Conservation (phyloP, 1,140 invertebrate species). For the Holotrichia oblita region DNA sequence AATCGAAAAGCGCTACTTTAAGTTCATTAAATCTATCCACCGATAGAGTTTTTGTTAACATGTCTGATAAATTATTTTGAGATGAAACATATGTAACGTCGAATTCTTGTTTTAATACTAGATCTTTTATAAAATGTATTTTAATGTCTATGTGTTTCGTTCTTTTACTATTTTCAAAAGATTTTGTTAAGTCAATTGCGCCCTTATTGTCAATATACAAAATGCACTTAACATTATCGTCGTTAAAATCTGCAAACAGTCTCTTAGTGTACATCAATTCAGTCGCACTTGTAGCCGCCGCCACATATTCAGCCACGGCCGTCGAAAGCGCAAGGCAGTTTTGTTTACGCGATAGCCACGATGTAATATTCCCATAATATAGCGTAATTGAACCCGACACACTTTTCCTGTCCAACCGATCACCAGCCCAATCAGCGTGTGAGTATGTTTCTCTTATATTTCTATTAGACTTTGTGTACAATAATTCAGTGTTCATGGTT, state of each 20-base stretch:
- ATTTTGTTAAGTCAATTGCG: not conserved
- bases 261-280: constrained; percentile 3
- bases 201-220: constrained; percentile 12
- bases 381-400: not conserved
- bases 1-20: too few species aligned
- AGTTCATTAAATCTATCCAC: too few species aligned
- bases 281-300: not conserved
- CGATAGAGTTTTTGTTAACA: too few species aligned
- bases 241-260: not conserved
- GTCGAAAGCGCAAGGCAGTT: not conserved
- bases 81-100: constrained; percentile 9
- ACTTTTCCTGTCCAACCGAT: not conserved
- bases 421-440: not conserved
- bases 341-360: not conserved
- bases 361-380: not conserved
- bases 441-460: not conserved
- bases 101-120: constrained; percentile 15
- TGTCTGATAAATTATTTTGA: not conserved
- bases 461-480: not conserved
- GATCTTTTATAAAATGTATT: not conserved
- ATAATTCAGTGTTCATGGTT: not conserved
- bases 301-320: constrained; percentile 20
- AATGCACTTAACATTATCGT: not conserved
- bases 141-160: not conserved
- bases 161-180: not conserved